These are phyloP conservation scores for Anthoptus insignis DNA, from an alignment of 2,888 invertebrate species.

Conservation along the genomic window DNA sequence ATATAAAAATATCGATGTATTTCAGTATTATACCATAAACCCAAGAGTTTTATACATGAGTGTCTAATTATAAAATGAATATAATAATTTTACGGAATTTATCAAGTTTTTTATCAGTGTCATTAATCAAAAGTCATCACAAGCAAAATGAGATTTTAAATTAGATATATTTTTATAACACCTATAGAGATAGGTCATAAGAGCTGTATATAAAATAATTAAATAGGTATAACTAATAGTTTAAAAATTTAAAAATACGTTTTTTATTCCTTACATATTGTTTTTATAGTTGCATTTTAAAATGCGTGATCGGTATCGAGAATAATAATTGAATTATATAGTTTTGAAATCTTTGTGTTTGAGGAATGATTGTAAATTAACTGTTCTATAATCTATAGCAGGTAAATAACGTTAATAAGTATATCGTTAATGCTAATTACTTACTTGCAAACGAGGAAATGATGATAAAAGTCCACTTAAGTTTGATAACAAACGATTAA, in stretches of 20 bases:
- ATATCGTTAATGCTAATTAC: slow-evolving; percentile 12
- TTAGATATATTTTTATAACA: slow-evolving; percentile 27
- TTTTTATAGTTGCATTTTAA: slow-evolving; percentile 15
- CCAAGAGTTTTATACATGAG: not conserved
- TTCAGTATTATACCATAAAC: not conserved
- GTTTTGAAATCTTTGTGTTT: too few species aligned
- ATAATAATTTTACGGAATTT: slow-evolving; percentile 12
- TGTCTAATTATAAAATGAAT: not conserved
- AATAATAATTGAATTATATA: too few species aligned
- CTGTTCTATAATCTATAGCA: slow-evolving; percentile 7
- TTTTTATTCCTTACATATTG: slow-evolving; percentile 4
- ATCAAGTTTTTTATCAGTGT: slow-evolving; percentile 26
- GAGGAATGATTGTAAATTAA: slow-evolving; percentile 3
- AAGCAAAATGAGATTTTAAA: slow-evolving; percentile 23
- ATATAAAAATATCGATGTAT: not conserved
- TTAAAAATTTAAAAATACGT: not conserved
- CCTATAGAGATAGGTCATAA: slow-evolving; percentile 1
- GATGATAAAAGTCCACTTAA: slow-evolving; percentile 40
- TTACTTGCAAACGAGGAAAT: slow-evolving; percentile 44
- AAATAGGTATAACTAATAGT: too few species aligned
- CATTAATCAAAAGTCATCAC: slow-evolving; percentile 21
- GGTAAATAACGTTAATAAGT: not conserved
- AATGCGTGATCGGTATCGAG: not conserved
- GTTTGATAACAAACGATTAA: slow-evolving; percentile 27
- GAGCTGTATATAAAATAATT: slow-evolving; percentile 2